These are phyloP conservation scores for Furcula furcula DNA, from an alignment of 2,888 invertebrate genomes.

Conservation along the genomic window DNA sequence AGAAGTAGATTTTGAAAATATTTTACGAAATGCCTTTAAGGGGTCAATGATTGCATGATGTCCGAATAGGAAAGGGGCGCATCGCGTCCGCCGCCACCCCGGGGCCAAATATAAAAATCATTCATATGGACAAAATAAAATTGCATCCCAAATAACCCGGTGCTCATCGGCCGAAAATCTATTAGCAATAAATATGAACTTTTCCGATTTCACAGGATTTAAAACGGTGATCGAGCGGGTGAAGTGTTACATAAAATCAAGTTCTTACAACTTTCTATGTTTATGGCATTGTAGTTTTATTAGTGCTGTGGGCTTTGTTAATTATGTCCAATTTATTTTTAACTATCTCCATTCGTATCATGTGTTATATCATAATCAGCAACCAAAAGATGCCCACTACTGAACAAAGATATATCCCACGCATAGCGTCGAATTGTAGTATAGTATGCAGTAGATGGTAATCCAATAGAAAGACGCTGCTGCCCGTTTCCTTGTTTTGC, in stretches of 20 bases:
- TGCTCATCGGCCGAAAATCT: conserved; percentile 78
- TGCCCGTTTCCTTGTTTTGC: too few relatives aligned
- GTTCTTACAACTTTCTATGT: conserved; percentile 65
- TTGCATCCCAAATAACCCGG: conserved; percentile 79
- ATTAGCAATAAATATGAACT: conserved; percentile 82
- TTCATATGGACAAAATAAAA: conserved; percentile 81
- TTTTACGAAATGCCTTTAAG: conserved; percentile 41
- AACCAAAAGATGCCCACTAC: too few relatives aligned
- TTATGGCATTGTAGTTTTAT: conserved; percentile 67
- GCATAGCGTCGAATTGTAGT: too few relatives aligned
- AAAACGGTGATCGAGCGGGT: conserved; percentile 56
- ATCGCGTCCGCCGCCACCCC: conserved; percentile 47
- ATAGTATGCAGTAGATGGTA: too few relatives aligned
- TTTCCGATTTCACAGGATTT: conserved; percentile 80
- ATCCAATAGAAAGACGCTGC: too few relatives aligned
- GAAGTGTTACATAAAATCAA: conserved; percentile 54
- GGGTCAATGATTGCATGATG: conserved; percentile 55
- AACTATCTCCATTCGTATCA: too few relatives aligned
- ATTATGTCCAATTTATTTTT: conserved; percentile 32
- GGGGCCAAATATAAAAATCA: conserved; percentile 78
- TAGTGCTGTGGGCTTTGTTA: conserved; percentile 44
- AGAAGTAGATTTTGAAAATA: conserved; percentile 44
- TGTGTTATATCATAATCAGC: too few relatives aligned
- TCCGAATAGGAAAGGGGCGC: conserved; percentile 61
- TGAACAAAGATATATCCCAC: too few relatives aligned